Evolutionary conservation across 2,888 invertebrate genomes (phyloP), one percentile per base, ranked within the genome.

Genomic region (Noctua pronuba): DNA sequence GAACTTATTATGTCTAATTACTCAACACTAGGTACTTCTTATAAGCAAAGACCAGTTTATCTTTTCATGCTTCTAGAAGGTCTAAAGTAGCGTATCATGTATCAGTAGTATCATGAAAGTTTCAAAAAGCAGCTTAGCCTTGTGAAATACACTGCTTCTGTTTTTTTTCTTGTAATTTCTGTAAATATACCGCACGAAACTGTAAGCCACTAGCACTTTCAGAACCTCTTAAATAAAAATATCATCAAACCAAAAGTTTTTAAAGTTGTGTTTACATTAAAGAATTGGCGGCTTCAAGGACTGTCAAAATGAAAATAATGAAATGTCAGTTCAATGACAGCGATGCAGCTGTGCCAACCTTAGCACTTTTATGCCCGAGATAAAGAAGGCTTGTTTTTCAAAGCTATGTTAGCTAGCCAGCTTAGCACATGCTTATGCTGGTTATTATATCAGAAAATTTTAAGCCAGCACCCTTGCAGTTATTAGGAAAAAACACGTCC

Each of bases 241-340:
- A n/a, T 38, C 16, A 65, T 8, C 41, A 65, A 38, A 13, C 3
- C n/a, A 7, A 41, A n/a, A 41, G 21, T 31, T 65, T 31, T 41
- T n/a, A 65, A 41, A n/a, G 16, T 65, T 38, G 13, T 38, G 38
- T 38, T 64, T 64, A 11, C 21, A 62, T 10, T 64, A 1, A 6
- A n/a, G 1, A 41, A 65, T 65, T 65, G 16, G 41, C 65, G 65
- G 65, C 16, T n/a, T 41, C n/a, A 41, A n/a, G 41, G 16, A 41
- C 65, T 65, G 65, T n/a, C 65, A 65, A 65, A n/a, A 8, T 16
- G 8, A 65, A 41, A 65, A 65, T 41, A n/a, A 8, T 16, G 1
- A 65, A 41, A 65, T 65, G 65, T n/a, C 65, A 65, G n/a, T 41
- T 65, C 8, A n/a, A 4, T 65, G 65, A 65, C 65, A 41, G 65